Evolutionary conservation across 2,888 invertebrate species (phyloP).

Genomic region (Nudaria mundana): DNA sequence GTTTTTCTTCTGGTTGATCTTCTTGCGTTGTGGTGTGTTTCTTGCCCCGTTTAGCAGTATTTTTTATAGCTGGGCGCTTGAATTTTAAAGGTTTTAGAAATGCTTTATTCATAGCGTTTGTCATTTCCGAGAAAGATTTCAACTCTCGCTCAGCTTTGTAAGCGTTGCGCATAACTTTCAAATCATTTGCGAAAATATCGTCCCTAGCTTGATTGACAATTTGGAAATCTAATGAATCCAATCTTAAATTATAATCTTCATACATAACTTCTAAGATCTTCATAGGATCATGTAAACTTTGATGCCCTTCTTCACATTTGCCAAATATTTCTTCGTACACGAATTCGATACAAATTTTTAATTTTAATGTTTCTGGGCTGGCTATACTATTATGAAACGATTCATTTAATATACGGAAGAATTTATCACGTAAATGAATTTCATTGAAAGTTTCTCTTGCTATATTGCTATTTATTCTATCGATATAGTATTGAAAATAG

Average conservation of each 20-base stretch:
- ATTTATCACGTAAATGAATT: constrained; percentile 61
- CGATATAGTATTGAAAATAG: constrained; percentile 71
- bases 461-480: constrained; percentile 57
- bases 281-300: constrained; percentile 66
- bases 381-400: constrained; percentile 68
- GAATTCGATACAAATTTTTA: constrained; percentile 73
- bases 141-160: constrained; percentile 66
- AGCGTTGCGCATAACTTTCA: constrained; percentile 68
- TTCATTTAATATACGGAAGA: constrained; percentile 65
- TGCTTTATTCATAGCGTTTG: constrained; percentile 70
- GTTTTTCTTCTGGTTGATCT: constrained; percentile 43
- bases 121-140: constrained; percentile 68
- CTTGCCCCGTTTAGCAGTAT: constrained; percentile 60
- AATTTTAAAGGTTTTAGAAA: constrained; percentile 61
- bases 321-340: constrained; percentile 73
- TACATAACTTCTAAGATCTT: constrained; percentile 73
- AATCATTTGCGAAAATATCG: constrained; percentile 69
- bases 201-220: constrained; percentile 65
- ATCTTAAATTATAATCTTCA: constrained; percentile 66
- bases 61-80: constrained; percentile 52
- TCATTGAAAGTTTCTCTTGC: constrained; percentile 62
- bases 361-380: constrained; percentile 60
- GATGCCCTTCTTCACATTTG: constrained; percentile 73
- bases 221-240: constrained; percentile 69
- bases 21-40: constrained; percentile 43